Base-by-base conservation (phyloP, 2,888 invertebrate species). In the Dyspetes luteomarginatus region DNA sequence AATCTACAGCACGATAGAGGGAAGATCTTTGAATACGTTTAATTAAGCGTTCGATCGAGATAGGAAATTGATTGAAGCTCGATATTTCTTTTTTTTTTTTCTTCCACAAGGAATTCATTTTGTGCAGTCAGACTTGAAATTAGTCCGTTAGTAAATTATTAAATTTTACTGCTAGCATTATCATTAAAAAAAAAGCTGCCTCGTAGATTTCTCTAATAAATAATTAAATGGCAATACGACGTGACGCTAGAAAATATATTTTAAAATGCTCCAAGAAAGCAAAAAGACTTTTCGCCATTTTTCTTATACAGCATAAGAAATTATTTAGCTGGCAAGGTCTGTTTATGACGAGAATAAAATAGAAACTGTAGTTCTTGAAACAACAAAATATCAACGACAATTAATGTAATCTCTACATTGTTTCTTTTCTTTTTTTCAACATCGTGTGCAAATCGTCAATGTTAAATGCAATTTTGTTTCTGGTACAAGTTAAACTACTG, bases 61-160 rank as follows among this genome's bases (percentile, higher is more conserved):
- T 56, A 41, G 62, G n/a, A 55, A 69, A 45, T 56, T 48, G 56
- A 79, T 64, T 56, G 55, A 64, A 64, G 50, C 55, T 79, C 48
- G 41, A 58, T 48, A 0, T 73, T 12, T 43, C 12, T 52, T 28
- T 28, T 43, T 30, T 55, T 22, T 45, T 43, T 45, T 24, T 17
- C 4, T 30, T 67, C 36, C 4, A 65, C 52, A 60, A 52, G 17
- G 22, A 43, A 15, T 69, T 43, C 55, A 36, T 19, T 69, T 79
- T 79, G 78, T 74, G 78, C 78, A 69, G 56, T 78, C 65, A n/a
- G n/a, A 36, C 50, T 72, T 36, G 55, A 50, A n/a, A n/a, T n/a
- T n/a, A n/a, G n/a, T n/a, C n/a, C n/a, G n/a, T n/a, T n/a, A n/a
- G n/a, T n/a, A n/a, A n/a, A n/a, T n/a, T n/a, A n/a, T n/a, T n/a